Base-by-base conservation (phyloP, 2,797 vertebrate genomes). In the Sebastes iracundus region DNA sequence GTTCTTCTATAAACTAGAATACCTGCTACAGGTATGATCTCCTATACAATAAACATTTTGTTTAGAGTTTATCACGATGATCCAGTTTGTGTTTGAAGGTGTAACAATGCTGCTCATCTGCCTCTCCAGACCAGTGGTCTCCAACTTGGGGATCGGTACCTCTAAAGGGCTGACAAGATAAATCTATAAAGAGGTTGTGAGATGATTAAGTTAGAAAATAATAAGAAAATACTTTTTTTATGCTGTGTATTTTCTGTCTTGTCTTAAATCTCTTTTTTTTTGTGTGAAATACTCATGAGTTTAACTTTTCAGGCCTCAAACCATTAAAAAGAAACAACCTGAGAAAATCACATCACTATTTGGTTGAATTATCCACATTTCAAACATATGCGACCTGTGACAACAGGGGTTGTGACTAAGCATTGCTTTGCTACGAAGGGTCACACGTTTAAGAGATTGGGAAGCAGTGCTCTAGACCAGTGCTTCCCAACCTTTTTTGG, bases 1-100 rank as follows among this genome's bases (percentile, higher is more conserved):
- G 90, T 98, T 99, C 88, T 99, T 97, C 80, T 99, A 97, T 81
- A 99, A 98, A 86, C 95, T 99, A 6, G 98, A 99, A 77, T 99
- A 99, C 81, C 96, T 99, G 79, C 90, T 99, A 56, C 98, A 99
- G 95, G 98, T 99, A 95, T 77, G 38, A 7, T 56, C 13, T 74
- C 56, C 18, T n/a, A 23, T 59, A 5, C 46, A 32, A 16, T 25
- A 5, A 2, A 2, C 2, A 2, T 4, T 23, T 30, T 27, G 13
- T 64, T 62, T 14, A 5, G 22, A n/a, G 4, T 69, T 70, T 9
- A 2, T 25, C 60, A 18, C 12, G 32, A 42, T 38, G 7, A 74
- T 69, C 18, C 10, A 8, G 9, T 46, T 33, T 75, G 14, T 64
- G 32, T 72, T 46, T 30, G 2, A 38, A 30, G 0, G 18, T 52